Evolutionary conservation across 2,888 invertebrate genomes (phyloP), one percentile per base, ranked within the genome.

Genomic region (Agrotis puta): DNA sequence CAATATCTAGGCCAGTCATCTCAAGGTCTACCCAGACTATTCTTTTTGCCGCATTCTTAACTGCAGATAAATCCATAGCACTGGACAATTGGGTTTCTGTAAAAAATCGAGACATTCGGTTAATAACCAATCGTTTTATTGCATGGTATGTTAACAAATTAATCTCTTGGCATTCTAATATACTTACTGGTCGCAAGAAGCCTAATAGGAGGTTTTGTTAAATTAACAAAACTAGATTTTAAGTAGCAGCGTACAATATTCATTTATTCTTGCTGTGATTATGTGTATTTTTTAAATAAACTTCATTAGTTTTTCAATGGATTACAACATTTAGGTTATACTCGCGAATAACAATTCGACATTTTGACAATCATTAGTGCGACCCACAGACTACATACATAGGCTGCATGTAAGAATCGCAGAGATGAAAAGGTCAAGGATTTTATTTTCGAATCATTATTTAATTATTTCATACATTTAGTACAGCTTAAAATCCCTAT

Each of bases 1-100:
- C 96, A 61, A 98, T 90, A 89, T 99, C 97, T 20, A 99, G 93
- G 0, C 99, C 99, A 13, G 99, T 98, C 99, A 99, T 98, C 97
- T 98, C 98, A 85, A 98, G 91, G 86, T 98, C 98, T 54, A 98
- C 94, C 98, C 98, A 98, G 18, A 98, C 97, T 78, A 98, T 95
- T 48, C 92, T 88, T 67, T 94, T 94, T 0, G 91, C 91, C 51
- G 87, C 87, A 69, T 86, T 85, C 81, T 74, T 84, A 77, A 79
- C 50, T 61, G 81, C 77, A 66, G 74, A 48, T 62, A 81, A 56
- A 69, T 73, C 57, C 78, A 85, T 80, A 14, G 43, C 54, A 14
- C 70, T 59, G 16, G 70, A 62, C 2, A 71, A 39, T 50, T 76
- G 79, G 56, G 50, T 47, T 58, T 57, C 82, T 85, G 70, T 56